Percentiles rank a stretch among this genome's conserved stretches.
Evolutionary conservation across 2,113 vertebrate genomes (phyloP).

Genomic region (Cebidichthys violaceus): DNA sequence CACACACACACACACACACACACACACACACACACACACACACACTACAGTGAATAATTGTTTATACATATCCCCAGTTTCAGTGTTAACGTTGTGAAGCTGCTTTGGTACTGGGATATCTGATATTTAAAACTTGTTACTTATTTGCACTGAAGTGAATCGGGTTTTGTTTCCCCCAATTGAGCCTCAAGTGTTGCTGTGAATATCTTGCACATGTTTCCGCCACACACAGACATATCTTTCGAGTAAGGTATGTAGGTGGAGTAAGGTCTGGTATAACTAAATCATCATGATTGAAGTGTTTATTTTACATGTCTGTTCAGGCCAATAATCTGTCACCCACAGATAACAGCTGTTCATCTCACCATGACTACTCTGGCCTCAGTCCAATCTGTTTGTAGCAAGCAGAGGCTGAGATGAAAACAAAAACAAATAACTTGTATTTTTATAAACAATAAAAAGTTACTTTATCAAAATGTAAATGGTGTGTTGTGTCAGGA

Average conservation of each 20-base stretch:
- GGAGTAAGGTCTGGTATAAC: neutral
- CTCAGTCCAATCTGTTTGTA: conserved; percentile 23
- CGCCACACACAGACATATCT: conserved; percentile 1
- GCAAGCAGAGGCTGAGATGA: conserved; percentile 13
- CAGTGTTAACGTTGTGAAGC: conserved; percentile 74
- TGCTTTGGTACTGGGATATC: conserved; percentile 52
- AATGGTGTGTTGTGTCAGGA: neutral
- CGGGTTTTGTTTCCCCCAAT: conserved; percentile 34
- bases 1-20: neutral
- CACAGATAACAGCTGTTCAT: neutral
- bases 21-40: conserved; percentile 33
- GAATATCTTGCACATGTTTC: conserved; percentile 44
- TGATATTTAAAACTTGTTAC: conserved; percentile 58
- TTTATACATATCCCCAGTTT: conserved; percentile 60
- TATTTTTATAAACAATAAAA: conserved; percentile 83
- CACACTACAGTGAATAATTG: conserved; percentile 70
- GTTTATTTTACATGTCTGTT: conserved; percentile 21
- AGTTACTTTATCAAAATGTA: conserved; percentile 64
- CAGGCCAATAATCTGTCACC: neutral
- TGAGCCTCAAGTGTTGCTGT: conserved; percentile 44
- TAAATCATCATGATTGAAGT: conserved; percentile 17
- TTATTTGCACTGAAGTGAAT: conserved; percentile 72
- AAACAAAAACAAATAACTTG: conserved; percentile 46
- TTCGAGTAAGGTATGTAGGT: neutral
- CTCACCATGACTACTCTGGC: conserved; percentile 23